A percentile compares a stretch with the other conserved stretches of the same genome.
These are phyloP conservation scores for Ruditapes philippinarum DNA, from an alignment of 1,140 invertebrate species.

Conservation along the genomic window DNA sequence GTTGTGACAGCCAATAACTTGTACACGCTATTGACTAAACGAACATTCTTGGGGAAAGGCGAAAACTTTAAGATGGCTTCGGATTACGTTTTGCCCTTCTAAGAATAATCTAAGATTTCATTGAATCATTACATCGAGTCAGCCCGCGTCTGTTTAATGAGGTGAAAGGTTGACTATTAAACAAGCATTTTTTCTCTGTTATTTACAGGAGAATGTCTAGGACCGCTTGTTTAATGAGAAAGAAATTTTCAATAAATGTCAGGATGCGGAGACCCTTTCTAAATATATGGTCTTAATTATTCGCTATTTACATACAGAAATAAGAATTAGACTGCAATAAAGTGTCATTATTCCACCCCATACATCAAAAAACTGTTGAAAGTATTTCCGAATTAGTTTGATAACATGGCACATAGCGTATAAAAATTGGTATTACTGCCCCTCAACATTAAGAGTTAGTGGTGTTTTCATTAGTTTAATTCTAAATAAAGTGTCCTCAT, in stretches of 20 bases:
- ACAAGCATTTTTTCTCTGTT: too few relatives aligned
- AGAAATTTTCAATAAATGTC: constrained; percentile 3
- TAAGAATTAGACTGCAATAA: background rate
- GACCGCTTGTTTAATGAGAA: background rate
- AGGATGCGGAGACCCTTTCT: background rate
- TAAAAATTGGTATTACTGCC: background rate
- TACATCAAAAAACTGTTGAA: background rate
- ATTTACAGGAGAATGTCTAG: background rate
- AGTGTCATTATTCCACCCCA: background rate
- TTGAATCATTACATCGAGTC: background rate
- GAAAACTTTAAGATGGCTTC: too few relatives aligned
- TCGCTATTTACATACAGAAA: background rate
- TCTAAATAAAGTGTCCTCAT: background rate
- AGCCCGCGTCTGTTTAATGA: background rate
- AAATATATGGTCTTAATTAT: constrained; percentile 1
- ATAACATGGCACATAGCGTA: background rate
- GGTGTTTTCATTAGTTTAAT: background rate
- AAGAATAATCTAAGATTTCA: too few relatives aligned
- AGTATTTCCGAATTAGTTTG: background rate
- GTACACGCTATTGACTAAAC: too few relatives aligned
- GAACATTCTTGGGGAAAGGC: too few relatives aligned
- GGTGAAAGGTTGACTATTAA: too few relatives aligned
- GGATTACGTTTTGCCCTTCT: too few relatives aligned
- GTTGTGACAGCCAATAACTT: too few relatives aligned
- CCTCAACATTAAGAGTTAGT: background rate